A percentile compares a stretch with the other conserved stretches of the same genome.
Evolutionary conservation across 1,140 invertebrate species (phyloP).

Genomic region (Trigoniulus corallinus): DNA sequence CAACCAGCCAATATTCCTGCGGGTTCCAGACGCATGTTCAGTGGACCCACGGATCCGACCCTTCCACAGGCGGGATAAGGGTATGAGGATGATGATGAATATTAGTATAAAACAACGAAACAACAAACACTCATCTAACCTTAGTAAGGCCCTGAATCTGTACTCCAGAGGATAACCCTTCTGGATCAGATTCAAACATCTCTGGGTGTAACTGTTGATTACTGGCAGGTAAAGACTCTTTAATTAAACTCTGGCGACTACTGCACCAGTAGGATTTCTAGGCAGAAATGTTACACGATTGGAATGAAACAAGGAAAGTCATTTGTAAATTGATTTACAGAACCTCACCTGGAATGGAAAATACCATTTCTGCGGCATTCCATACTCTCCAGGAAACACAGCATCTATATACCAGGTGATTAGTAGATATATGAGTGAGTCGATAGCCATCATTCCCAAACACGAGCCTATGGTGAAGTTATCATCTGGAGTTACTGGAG

Average conservation of each 20-base stretch:
- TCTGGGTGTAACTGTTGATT: conserved; percentile 12
- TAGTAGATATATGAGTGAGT: conserved; percentile 43
- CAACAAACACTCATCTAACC: no score
- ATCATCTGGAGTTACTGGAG: conserved; percentile 49
- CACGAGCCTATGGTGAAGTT: conserved; percentile 44
- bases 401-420: conserved; percentile 50
- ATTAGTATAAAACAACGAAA: no score
- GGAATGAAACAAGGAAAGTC: no score
- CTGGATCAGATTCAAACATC: conserved; percentile 38
- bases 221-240: neutral
- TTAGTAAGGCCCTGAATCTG: conserved; percentile 44
- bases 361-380: conserved; percentile 13
- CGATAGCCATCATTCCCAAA: conserved; percentile 44
- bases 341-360: conserved; percentile 8
- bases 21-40: no score
- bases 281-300: no score
- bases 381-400: conserved; percentile 38
- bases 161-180: conserved; percentile 36
- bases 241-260: neutral
- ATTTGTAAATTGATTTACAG: conserved; percentile 4
- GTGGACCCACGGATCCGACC: no score
- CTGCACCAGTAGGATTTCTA: conserved; percentile 2
- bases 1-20: no score
- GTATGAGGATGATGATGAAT: no score
- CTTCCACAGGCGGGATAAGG: no score